Evolutionary conservation across 2,113 vertebrate species (phyloP).

Genomic region (Empidonax alnorum): DNA sequence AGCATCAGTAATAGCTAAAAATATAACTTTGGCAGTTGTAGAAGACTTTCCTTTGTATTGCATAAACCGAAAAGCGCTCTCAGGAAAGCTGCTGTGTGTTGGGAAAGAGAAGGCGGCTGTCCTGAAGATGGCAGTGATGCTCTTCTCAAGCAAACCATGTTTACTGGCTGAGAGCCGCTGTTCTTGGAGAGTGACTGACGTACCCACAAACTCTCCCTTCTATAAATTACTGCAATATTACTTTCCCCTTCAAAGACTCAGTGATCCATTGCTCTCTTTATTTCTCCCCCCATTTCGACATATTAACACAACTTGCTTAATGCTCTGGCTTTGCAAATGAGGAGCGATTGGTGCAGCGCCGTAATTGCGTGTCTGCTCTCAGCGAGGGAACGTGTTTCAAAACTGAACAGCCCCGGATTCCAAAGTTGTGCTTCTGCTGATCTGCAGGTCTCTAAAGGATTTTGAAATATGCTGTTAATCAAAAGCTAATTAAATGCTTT

Average conservation of each 20-base stretch:
- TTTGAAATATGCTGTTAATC: slow-evolving; percentile 23
- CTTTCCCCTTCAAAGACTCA: slow-evolving; percentile 58
- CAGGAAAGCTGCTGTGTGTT: neutral
- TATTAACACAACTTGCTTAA: slow-evolving; percentile 46
- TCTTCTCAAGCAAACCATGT: neutral
- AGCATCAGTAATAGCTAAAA: neutral
- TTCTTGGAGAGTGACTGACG: slow-evolving; percentile 11
- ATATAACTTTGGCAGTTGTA: neutral
- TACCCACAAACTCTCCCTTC: slow-evolving; percentile 35
- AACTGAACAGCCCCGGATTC: rapidly evolving
- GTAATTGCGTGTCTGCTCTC: neutral
- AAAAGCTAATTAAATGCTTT: slow-evolving; percentile 9
- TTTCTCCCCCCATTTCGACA: slow-evolving; percentile 40
- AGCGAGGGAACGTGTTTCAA: neutral
- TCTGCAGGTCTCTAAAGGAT: slow-evolving; percentile 2
- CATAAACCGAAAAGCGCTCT: neutral
- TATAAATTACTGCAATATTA: slow-evolving; percentile 52
- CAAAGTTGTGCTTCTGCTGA: neutral
- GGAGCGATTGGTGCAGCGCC: neutral
- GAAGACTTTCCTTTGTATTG: neutral
- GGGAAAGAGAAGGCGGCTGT: neutral
- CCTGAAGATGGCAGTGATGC: slow-evolving; percentile 68
- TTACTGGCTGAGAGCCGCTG: neutral
- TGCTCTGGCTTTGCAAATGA: slow-evolving; percentile 14
- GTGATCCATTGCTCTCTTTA: slow-evolving; percentile 59